Base-by-base conservation (phyloP, 2,888 invertebrate genomes). In the Drosophila prolongata region DNA sequence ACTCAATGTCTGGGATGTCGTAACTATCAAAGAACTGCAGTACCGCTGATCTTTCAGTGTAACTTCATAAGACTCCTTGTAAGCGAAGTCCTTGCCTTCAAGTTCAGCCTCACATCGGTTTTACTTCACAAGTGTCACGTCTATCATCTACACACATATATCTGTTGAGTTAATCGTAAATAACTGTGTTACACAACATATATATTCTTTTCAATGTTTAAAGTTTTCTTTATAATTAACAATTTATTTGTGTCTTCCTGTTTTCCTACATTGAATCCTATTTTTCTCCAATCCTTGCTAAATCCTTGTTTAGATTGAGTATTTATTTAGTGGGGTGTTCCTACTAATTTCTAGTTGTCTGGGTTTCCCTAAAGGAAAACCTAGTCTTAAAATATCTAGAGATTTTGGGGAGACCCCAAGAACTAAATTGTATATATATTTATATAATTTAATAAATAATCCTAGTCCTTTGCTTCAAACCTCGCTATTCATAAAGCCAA, bases 401-500 rank as follows among this genome's bases (percentile, higher is more conserved):
- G 54, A 13, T 35, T 47, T 27, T 24, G n/a, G 10, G 24, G 27
- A 40, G 4, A 35, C 10, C n/a, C 10, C 43, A 10, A n/a, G 9
- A 4, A 46, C 11, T 6, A 6, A 46, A n/a, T 14, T 44, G 1
- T 19, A 8, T 19, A 2, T n/a, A 10, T 2, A 1, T 49, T 19
- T 16, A 8, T 16, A 8, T 30, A 49, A 8, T 13, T 13, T 49
- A 35, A 35, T 49, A 11, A 34, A 49, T 11, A 8, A 35, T 35
- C 3, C 27, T 42, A n/a, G 14, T 4, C 40, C 40, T 13, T 13
- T 9, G 1, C 40, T 56, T 27, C n/a, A 16, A 35, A 46, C 24
- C 11, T 11, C 34, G n/a, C 14, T 10, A 8, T 16, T 13, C 34
- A 35, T 35, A 54, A 60, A 88, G 82, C 78, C 67, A 79, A 82